These are phyloP conservation scores for Chrysemys picta DNA, from an alignment of 2,113 vertebrate genomes.

Conservation along the genomic window DNA sequence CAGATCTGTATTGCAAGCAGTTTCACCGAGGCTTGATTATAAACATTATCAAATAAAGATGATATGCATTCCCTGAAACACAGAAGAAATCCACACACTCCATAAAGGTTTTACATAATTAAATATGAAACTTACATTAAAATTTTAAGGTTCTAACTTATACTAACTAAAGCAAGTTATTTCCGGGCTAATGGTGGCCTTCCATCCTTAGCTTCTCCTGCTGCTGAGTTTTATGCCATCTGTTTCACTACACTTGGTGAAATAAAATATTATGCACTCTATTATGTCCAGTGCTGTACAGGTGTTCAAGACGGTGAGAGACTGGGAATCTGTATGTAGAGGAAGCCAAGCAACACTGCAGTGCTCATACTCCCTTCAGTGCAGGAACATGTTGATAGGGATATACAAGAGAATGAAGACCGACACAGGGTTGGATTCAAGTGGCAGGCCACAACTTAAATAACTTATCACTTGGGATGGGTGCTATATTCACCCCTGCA, in stretches of 20 bases:
- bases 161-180: not conserved
- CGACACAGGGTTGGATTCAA: not conserved
- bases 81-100: not conserved
- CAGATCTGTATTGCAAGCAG: not conserved
- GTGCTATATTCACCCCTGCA: not conserved
- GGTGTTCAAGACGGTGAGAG: not conserved
- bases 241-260: not conserved
- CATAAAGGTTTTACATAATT: not conserved
- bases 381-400: not conserved
- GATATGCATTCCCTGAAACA: not conserved
- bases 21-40: not conserved
- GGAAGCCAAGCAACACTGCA: not conserved
- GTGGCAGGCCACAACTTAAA: not conserved
- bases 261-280: rapidly evolving
- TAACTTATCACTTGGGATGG: not conserved
- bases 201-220: not conserved
- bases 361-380: not conserved
- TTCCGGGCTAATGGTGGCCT: not conserved
- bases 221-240: not conserved
- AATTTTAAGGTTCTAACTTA: not conserved
- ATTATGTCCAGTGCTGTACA: not conserved
- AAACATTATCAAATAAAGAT: not conserved
- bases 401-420: not conserved
- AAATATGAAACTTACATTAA: not conserved
- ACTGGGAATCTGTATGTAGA: not conserved